Base-by-base conservation (phyloP, 2,113 vertebrate species). In the Nyctereutes procyonoides region DNA sequence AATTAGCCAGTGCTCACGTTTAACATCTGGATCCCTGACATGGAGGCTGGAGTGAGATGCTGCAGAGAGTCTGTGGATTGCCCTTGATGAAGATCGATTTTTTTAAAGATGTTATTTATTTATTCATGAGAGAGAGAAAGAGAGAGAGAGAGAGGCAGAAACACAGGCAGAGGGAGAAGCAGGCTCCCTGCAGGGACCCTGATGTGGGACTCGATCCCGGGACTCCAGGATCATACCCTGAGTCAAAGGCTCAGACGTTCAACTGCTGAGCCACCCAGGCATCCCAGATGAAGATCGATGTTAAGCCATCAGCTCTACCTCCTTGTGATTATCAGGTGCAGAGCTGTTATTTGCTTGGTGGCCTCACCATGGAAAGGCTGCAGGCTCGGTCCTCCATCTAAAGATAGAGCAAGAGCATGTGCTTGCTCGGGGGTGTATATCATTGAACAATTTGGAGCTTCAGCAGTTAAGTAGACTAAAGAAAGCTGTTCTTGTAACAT, bases 1-100 rank as follows among this genome's bases (percentile, higher is more conserved):
- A 95, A 92, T 95, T 69, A 98, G 80, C 85, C 20, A 73, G 32
- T 77, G 51, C 60, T 96, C 76, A 94, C 5, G 28, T 85, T 97
- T 58, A 19, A 16, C 48, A 73, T 53, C 53, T 38, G 60, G 88
- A 85, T 16, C 15, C 32, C 24, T n/a, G 38, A n/a, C 65, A 22
- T 30, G 12, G 26, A 24, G 48, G 20, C 56, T 56, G 80, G 48
- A 76, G 56, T 19, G 56, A 87, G 53, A n/a, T 24, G 7, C 86
- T 48, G 6, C 20, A 12, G 32, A 24, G 11, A 92, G 16, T 12
- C 35, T 32, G 16, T 83, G 32, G 30, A 13, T 69, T 0, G 1
- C 62, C 43, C 67, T 82, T 56, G 20, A 24, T 20, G 35, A 19
- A 4, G 67, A 88, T 85, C 58, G 35, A 5, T 93, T 43, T 43